Percentiles rank a stretch among this genome's conserved stretches.
Evolutionary conservation across 2,888 invertebrate genomes (phyloP).

Genomic region (Polyploca ridens): DNA sequence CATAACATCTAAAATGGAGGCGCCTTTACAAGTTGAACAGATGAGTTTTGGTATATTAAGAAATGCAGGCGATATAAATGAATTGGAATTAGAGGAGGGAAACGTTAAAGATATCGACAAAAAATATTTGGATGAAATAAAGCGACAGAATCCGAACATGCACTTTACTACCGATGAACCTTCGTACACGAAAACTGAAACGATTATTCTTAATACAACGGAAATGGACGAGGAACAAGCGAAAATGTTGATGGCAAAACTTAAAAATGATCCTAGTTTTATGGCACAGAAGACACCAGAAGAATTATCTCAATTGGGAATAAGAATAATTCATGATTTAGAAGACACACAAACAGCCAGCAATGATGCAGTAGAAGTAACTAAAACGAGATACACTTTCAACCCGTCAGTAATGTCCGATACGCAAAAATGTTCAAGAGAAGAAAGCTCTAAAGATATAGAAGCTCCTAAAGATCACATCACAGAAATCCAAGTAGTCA

Average conservation of each 20-base stretch:
- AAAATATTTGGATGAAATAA: constrained; percentile 74
- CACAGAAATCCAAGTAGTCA: constrained; percentile 89
- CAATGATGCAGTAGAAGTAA: constrained; percentile 64
- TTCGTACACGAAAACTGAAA: constrained; percentile 77
- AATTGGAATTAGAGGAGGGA: constrained; percentile 73
- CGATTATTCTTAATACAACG: constrained; percentile 81
- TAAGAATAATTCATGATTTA: constrained; percentile 71
- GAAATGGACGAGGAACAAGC: constrained; percentile 78
- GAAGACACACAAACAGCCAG: constrained; percentile 67
- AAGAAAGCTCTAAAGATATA: constrained; percentile 42
- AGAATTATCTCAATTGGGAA: constrained; percentile 73
- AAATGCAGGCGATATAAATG: constrained; percentile 65
- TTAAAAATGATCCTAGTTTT: constrained; percentile 77
- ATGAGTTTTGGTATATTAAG: constrained; percentile 76
- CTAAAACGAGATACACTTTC: constrained; percentile 76
- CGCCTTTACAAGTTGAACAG: constrained; percentile 79
- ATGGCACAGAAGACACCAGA: constrained; percentile 76
- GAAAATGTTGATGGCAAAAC: constrained; percentile 73
- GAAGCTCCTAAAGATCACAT: constrained; percentile 83
- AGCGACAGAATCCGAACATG: constrained; percentile 75
- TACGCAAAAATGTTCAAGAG: constrained; percentile 60
- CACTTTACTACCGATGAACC: constrained; percentile 77
- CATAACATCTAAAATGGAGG: constrained; percentile 68
- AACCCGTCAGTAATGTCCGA: constrained; percentile 72
- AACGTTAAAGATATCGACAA: constrained; percentile 73